Evolutionary conservation across 1,140 invertebrate genomes (phyloP).

Genomic region (Musca domestica): DNA sequence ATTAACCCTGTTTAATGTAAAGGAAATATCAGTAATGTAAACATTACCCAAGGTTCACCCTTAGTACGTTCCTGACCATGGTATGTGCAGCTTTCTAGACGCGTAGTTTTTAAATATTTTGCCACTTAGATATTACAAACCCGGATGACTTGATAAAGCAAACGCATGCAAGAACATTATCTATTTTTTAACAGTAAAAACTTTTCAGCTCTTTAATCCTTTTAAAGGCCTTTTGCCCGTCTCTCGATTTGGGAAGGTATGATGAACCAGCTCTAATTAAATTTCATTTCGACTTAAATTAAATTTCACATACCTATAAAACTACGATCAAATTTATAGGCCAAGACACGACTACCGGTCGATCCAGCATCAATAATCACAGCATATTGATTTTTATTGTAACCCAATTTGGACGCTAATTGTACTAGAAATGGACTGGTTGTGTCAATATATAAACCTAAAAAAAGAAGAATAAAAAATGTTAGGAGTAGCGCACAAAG

Average conservation of each 20-base stretch:
- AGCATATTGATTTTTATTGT: constrained; percentile 76
- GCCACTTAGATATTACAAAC: too few relatives aligned
- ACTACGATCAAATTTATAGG: constrained; percentile 83
- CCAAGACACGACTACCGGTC: constrained; percentile 87
- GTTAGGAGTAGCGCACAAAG: background rate
- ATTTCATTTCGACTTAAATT: background rate
- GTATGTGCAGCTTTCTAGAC: too few relatives aligned
- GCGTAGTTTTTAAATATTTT: too few relatives aligned
- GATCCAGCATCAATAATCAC: constrained; percentile 96
- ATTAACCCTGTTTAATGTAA: too few relatives aligned
- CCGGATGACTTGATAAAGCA: too few relatives aligned
- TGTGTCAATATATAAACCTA: constrained; percentile 46
- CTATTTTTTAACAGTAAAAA: too few relatives aligned
- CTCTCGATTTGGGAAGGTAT: background rate
- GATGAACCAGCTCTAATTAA: too few relatives aligned
- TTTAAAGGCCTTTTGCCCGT: background rate
- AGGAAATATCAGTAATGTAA: too few relatives aligned
- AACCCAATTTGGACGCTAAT: constrained; percentile 65
- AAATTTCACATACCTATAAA: constrained; percentile 55
- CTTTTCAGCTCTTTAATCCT: background rate
- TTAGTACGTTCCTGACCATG: too few relatives aligned
- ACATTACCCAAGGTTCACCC: too few relatives aligned
- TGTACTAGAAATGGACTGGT: constrained; percentile 60
- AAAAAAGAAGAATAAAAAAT: background rate
- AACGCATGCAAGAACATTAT: too few relatives aligned